Conservation (phyloP, 2,113 vertebrate genomes). For the Carettochelys insculpta region DNA sequence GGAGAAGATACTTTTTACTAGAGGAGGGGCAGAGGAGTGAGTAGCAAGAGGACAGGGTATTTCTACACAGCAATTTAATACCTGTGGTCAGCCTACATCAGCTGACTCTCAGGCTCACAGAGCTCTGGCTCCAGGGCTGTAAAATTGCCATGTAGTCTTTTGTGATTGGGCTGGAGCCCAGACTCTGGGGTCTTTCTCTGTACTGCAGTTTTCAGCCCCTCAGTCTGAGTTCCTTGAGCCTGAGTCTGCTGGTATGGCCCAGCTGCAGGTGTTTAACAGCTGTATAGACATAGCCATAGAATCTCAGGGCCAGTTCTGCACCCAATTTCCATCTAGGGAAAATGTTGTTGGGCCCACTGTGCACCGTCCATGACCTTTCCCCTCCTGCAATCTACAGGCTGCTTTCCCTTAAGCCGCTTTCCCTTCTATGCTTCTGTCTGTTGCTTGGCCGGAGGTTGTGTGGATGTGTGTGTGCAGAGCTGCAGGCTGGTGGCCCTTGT, state of each 20-base stretch:
- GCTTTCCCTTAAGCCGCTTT: not conserved
- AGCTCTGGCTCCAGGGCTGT: too few species aligned
- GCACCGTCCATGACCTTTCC: not conserved
- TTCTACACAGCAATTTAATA: too few species aligned
- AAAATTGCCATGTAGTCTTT: too few species aligned
- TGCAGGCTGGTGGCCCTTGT: not conserved
- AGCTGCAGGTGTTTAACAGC: not conserved
- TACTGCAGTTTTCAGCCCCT: not conserved
- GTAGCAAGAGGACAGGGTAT: not conserved
- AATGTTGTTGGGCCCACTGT: not conserved
- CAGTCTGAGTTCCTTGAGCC: not conserved
- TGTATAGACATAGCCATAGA: not conserved
- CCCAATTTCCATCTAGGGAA: not conserved
- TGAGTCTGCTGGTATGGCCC: not conserved
- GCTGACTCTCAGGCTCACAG: too few species aligned
- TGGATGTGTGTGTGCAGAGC: not conserved
- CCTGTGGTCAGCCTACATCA: too few species aligned
- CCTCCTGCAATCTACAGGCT: not conserved
- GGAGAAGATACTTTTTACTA: rapidly evolving
- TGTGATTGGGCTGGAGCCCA: too few species aligned
- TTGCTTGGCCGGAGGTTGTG: not conserved
- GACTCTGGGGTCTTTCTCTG: too few species aligned
- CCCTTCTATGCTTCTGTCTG: not conserved
- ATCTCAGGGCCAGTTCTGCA: not conserved
- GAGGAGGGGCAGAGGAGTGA: not conserved